phyloP scores from a whole-genome alignment of 2,797 vertebrate genomes.

The Buceros bicornis region DNA sequence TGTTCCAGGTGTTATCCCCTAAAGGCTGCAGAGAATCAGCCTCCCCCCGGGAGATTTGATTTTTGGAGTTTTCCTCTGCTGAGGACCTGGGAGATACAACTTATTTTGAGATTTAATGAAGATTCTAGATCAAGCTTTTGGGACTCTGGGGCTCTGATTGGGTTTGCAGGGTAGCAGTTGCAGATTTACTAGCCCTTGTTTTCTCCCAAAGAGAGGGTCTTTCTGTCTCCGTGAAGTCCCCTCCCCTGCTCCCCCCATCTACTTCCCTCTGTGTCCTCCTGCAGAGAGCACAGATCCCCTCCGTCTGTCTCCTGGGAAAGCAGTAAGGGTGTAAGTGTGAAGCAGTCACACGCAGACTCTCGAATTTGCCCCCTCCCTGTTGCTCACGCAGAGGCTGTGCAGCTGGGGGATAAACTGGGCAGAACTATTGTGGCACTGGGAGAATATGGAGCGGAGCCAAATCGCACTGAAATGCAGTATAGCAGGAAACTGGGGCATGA shows the following conservation, averaged over 20 bases:
- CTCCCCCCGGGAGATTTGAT: neutral
- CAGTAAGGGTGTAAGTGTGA: neutral
- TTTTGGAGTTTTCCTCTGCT: neutral
- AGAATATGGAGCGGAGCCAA: neutral
- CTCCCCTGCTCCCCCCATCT: accelerated
- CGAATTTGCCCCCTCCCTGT: neutral
- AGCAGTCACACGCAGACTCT: neutral
- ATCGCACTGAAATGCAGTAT: neutral
- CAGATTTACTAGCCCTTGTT: neutral
- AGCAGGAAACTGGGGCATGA: constrained; percentile 37
- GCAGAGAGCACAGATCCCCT: neutral
- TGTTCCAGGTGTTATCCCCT: neutral
- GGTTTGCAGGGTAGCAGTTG: neutral
- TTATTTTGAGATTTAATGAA: neutral
- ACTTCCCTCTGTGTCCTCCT: neutral
- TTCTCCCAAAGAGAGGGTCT: neutral
- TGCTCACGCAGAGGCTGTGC: neutral
- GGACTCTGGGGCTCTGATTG: neutral
- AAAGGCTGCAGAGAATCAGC: neutral
- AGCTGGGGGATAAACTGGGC: neutral
- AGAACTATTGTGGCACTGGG: neutral
- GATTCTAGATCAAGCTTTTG: neutral
- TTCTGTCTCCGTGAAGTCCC: neutral
- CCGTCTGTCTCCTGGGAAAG: neutral
- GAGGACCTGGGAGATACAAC: neutral